Evolutionary conservation across 53 echinoderm and acorn worm genomes (phyloP).

Genomic region (Echinarachnius parma): DNA sequence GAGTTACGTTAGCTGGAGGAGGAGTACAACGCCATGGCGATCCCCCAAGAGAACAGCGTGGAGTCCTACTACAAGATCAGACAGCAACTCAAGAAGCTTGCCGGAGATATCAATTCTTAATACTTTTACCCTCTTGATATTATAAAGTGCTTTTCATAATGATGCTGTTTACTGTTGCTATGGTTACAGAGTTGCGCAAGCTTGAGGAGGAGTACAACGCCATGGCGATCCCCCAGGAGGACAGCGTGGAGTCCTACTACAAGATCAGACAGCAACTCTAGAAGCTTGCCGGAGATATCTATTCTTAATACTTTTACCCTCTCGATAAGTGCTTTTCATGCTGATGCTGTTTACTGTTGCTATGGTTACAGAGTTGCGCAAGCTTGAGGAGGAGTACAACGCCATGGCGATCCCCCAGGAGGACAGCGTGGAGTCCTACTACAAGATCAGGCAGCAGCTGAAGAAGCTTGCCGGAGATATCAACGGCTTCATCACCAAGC

Average conservation of each 20-base stretch:
- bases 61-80: slow-evolving; percentile 92
- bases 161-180: background rate
- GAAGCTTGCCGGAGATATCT: slow-evolving; percentile 76
- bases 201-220: slow-evolving; percentile 88
- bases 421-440: slow-evolving; percentile 88
- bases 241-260: slow-evolving; percentile 88
- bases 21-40: slow-evolving; percentile 82
- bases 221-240: slow-evolving; percentile 80
- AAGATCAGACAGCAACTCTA: slow-evolving; percentile 87
- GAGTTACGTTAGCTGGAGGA: slow-evolving; percentile 79
- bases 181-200: slow-evolving; percentile 68
- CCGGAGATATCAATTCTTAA: slow-evolving; percentile 76
- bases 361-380: slow-evolving; percentile 67
- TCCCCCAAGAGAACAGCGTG: slow-evolving; percentile 88
- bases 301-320: too few relatives aligned
- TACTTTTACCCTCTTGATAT: too few relatives aligned
- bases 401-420: slow-evolving; percentile 77
- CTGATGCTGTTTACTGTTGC: too few relatives aligned
- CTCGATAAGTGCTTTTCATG: too few relatives aligned
- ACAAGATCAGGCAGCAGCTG: slow-evolving; percentile 90
- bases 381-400: slow-evolving; percentile 87
- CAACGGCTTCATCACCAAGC: slow-evolving; percentile 73
- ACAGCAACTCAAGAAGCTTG: slow-evolving; percentile 79
- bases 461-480: slow-evolving; percentile 78
- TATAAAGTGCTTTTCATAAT: too few relatives aligned